Base-by-base conservation (phyloP, 2,797 vertebrate genomes). In the Glyptemys insculpta region DNA sequence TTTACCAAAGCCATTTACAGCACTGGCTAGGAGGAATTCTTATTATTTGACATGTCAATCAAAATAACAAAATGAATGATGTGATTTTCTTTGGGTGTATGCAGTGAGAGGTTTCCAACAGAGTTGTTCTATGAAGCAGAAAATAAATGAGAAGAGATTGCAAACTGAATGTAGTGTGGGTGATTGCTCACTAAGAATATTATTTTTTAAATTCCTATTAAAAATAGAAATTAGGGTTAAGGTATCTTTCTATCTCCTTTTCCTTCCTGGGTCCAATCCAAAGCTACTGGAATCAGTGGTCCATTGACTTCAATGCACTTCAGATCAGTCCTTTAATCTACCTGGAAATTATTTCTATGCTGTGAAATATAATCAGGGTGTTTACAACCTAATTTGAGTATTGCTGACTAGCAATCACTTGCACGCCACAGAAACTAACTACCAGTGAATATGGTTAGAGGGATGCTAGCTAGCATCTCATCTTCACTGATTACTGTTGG, bases 51-150 rank as follows among this genome's bases (percentile, higher is more conserved):
- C 57, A 62, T 62, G 57, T 62, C 57, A 62, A 34, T 62, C 57
- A 62, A 62, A 62, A 62, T 62, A 62, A 15, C 57, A 59, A 31
- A 59, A 59, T 59, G 57, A 15, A 59, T 93, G 76, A 85, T 95
- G 93, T 91, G 91, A 85, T 16, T 91, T 47, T 62, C 85, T 76
- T 81, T 62, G 85, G 79, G 62, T 89, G 79, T 96, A 89, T 94
- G 91, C 89, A 90, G 82, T 91, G 93, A 87, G 81, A 76, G 85
- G 85, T 91, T 97, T 95, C 85, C 88, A 95, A 27, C 8, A 88
- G 90, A 57, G 93, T 92, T 95, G 89, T 86, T 96, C 93, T 72
- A 86, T 86, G 94, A 94, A 89, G 89, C 47, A 91, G 72, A 93
- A 94, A 96, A 87, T 79, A 93, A 95, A 94, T 56, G 44, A 62